Percentiles rank a stretch among this genome's conserved stretches.
Conservation (phyloP, 2,797 vertebrate species). For the Cyclura pinguis region DNA sequence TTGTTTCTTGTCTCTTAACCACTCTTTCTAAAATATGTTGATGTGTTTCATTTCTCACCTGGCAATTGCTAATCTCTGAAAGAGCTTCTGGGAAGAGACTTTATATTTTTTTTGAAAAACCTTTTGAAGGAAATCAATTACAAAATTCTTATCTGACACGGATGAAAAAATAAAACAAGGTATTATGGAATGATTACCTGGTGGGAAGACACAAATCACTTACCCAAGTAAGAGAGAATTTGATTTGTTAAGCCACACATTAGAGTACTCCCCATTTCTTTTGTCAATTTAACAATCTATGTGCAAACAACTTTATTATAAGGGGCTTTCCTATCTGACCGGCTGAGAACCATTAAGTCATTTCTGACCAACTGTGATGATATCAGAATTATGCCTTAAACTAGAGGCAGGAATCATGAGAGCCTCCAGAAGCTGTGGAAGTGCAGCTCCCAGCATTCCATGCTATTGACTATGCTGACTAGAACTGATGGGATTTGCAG, state of each 20-base stretch:
- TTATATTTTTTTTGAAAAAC: slow-evolving; percentile 27
- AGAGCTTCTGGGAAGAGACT: neutral
- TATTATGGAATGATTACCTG: too few relatives aligned
- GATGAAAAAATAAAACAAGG: neutral
- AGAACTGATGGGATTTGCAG: too few relatives aligned
- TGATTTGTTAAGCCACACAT: neutral
- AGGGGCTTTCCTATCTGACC: neutral
- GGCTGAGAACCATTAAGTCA: neutral
- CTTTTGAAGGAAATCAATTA: slow-evolving; percentile 32
- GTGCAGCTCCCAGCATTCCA: too few relatives aligned
- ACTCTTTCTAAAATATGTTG: slow-evolving; percentile 8
- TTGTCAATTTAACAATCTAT: neutral
- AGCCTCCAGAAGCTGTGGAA: too few relatives aligned
- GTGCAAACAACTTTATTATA: neutral
- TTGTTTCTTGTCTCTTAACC: slow-evolving; percentile 42
- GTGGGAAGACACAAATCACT: neutral
- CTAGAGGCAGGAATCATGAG: too few relatives aligned
- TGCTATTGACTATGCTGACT: too few relatives aligned
- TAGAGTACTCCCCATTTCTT: neutral
- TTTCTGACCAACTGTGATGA: neutral
- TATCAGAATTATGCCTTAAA: neutral
- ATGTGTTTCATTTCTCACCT: slow-evolving; percentile 38
- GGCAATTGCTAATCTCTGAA: slow-evolving; percentile 21
- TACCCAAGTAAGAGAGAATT: neutral
- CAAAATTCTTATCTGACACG: neutral